Base-by-base conservation (phyloP, 1,140 invertebrate species). In the Macrocentrus cingulum region DNA sequence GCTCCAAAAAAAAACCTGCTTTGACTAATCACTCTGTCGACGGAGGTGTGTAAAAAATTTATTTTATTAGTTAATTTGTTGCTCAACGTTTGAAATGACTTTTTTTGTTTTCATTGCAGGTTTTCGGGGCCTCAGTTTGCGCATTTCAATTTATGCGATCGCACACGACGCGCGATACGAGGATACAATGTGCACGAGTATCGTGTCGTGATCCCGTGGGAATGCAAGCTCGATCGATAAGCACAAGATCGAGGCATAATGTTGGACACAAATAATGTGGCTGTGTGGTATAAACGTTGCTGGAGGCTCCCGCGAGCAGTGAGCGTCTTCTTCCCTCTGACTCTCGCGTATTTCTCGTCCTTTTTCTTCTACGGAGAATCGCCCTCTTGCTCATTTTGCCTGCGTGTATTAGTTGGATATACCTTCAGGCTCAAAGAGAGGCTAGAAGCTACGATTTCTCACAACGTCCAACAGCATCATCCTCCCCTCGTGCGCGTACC, bases 231-330 rank as follows among this genome's bases (percentile, higher is more conserved):
- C 57, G 44, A 60, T 55, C 66, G 51, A 53, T 36, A 49, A 37
- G 44, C 41, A 59, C 18, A 51, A 13, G 49, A 51, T 51, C 44
- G 29, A 37, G 42, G 49, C 42, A 53, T 59, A 61, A 49, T 15
- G 42, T 53, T 25, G 56, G 62, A 36, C 25, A 44, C 44, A 20
- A 23, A 20, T 39, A 39, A 46, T 37, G 62, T 65, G 58, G 57
- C 53, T 53, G 59, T n/a, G n/a, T 61, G 64, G 66, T 59, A 66
- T 62, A 62, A 66, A 63, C 63, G 62, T 45, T 42, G 51, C 51
- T 50, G 51, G 18, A 36, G 29, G 49, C 49, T 51, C 49, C 19
- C 32, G 2, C 37, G 29, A 66, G 63, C 65, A 39, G 15, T 13
- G 15, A 39, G 25, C 25, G 23, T 49, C 20, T 49, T 49, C 57